Evolutionary conservation across 2,113 vertebrate species (phyloP).

Genomic region (Tragelaphus strepsiceros): DNA sequence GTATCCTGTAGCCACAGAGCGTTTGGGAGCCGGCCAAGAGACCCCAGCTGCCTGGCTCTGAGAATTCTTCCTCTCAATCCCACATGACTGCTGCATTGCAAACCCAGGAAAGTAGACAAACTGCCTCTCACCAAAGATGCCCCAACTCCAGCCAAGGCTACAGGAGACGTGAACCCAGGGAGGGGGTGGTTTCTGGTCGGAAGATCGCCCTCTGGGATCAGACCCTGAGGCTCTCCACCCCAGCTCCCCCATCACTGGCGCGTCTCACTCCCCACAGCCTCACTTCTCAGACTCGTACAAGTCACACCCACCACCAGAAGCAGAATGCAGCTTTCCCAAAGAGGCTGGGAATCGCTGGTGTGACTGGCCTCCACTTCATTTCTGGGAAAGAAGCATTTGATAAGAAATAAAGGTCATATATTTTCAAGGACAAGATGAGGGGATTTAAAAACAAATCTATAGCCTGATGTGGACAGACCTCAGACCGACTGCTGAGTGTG

Average conservation of each 20-base stretch:
- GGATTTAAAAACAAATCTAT: accelerated
- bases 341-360: accelerated
- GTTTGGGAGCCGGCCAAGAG: neutral
- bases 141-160: neutral
- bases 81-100: neutral
- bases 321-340: accelerated
- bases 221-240: accelerated
- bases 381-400: neutral
- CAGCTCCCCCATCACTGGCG: accelerated
- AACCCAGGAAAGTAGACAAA: neutral
- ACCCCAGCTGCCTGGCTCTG: constrained; percentile 20
- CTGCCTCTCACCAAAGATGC: neutral
- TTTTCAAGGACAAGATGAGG: neutral
- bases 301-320: accelerated
- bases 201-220: neutral
- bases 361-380: accelerated
- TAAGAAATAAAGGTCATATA: neutral
- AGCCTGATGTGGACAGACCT: accelerated
- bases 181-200: accelerated
- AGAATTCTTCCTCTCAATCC: neutral
- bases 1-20: neutral
- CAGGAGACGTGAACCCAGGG: accelerated
- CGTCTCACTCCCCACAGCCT: neutral
- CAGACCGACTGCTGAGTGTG: accelerated
- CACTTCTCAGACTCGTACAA: accelerated